These are phyloP conservation scores for Lithobates sylvaticus DNA, from an alignment of 2,797 vertebrate species.

Conservation along the genomic window DNA sequence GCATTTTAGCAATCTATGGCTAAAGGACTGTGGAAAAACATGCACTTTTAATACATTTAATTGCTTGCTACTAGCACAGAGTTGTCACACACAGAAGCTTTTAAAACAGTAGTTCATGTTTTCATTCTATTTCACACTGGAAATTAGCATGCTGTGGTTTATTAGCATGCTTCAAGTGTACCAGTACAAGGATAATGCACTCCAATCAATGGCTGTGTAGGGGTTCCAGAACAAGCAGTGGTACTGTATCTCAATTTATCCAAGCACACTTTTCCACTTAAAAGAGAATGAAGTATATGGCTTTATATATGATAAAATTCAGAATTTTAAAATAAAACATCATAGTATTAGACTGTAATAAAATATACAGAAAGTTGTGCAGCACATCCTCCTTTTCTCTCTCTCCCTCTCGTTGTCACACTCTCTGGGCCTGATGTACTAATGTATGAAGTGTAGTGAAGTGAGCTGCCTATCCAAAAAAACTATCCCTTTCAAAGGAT, in stretches of 20 bases:
- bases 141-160: conserved; percentile 44
- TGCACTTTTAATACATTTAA: conserved; percentile 79
- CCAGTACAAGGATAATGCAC: conserved; percentile 32
- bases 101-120: conserved; percentile 60
- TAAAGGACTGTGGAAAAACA: conserved; percentile 82
- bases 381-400: too few relatives aligned
- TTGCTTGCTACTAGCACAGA: conserved; percentile 74
- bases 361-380: too few relatives aligned
- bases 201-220: conserved; percentile 37
- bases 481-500: too few relatives aligned
- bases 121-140: conserved; percentile 23
- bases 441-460: too few relatives aligned
- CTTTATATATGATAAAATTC: too few relatives aligned
- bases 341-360: too few relatives aligned
- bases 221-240: not conserved
- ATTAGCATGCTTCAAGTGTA: conserved; percentile 35
- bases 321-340: too few relatives aligned
- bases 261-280: not conserved
- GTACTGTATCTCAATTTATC: not conserved
- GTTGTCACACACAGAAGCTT: conserved; percentile 72
- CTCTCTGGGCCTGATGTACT: too few relatives aligned
- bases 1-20: conserved; percentile 80
- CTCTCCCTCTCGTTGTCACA: too few relatives aligned
- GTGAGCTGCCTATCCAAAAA: too few relatives aligned
- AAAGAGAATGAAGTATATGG: not conserved